These are phyloP conservation scores for Pterois miles DNA, from an alignment of 2,797 vertebrate genomes.

Conservation along the genomic window DNA sequence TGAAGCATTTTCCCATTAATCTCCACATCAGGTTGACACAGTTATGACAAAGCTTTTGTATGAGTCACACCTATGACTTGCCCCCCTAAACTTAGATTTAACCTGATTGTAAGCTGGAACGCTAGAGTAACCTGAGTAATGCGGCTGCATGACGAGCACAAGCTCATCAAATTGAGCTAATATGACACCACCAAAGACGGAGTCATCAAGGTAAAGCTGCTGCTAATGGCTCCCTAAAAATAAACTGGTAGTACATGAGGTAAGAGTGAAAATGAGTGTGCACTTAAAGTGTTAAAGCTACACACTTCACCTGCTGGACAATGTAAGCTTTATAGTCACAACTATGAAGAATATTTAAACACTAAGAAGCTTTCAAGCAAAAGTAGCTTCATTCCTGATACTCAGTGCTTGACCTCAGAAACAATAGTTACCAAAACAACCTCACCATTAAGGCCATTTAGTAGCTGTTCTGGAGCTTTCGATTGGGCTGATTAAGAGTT, in stretches of 20 bases:
- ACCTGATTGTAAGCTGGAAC: conserved; percentile 23
- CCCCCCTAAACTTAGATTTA: conserved; percentile 21
- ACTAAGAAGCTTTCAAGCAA: neutral
- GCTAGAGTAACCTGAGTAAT: conserved; percentile 36
- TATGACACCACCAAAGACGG: conserved; percentile 14
- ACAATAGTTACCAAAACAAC: no score
- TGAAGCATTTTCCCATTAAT: neutral
- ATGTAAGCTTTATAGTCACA: neutral
- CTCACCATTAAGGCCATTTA: no score
- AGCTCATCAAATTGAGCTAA: conserved; percentile 32
- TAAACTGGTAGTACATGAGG: neutral
- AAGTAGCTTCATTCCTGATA: neutral
- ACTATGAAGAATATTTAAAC: neutral
- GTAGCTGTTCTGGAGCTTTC: no score
- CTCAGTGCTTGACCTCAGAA: neutral
- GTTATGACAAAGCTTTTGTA: conserved; percentile 29
- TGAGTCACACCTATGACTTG: conserved; percentile 59
- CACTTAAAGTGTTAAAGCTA: neutral
- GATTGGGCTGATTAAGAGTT: no score
- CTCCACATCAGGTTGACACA: conserved; percentile 7
- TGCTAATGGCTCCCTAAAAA: conserved; percentile 20
- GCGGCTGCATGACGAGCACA: conserved; percentile 21
- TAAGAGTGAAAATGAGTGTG: neutral
- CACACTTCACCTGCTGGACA: neutral
- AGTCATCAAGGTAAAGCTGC: neutral